Conservation (phyloP, 1,140 invertebrate species). For the Tribolium madens region DNA sequence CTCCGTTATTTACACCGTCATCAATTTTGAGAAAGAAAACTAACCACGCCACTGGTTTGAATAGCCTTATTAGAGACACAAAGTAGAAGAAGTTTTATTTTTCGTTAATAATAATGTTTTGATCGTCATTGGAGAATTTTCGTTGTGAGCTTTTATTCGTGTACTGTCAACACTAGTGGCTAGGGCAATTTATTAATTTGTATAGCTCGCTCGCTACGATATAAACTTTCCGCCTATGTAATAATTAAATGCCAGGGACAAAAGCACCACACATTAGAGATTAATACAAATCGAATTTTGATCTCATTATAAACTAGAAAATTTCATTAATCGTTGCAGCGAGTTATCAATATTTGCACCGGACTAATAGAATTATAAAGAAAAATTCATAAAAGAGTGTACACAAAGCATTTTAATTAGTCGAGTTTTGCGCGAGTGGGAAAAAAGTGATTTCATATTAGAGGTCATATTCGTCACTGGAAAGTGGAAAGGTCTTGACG, state of each 20-base stretch:
- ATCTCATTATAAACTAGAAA: conserved; percentile 1
- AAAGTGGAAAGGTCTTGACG: neutral
- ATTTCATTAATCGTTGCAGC: conserved; percentile 10
- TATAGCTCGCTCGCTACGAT: neutral
- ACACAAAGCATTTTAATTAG: conserved; percentile 15
- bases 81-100: too few relatives aligned
- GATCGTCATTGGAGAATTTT: too few relatives aligned
- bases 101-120: too few relatives aligned
- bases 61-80: too few relatives aligned
- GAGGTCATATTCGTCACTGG: neutral
- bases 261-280: conserved; percentile 8
- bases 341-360: neutral
- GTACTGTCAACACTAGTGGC: neutral
- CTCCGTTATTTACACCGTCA: too few relatives aligned
- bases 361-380: neutral
- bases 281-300: neutral
- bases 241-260: conserved; percentile 7
- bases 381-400: neutral
- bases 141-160: neutral
- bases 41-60: too few relatives aligned
- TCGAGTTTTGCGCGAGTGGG: neutral
- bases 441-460: conserved; percentile 1
- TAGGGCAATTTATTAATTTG: neutral
- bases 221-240: neutral
- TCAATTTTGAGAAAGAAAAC: too few relatives aligned